These are phyloP conservation scores for Hemicordylus capensis DNA, from an alignment of 2,113 vertebrate species.

Conservation along the genomic window DNA sequence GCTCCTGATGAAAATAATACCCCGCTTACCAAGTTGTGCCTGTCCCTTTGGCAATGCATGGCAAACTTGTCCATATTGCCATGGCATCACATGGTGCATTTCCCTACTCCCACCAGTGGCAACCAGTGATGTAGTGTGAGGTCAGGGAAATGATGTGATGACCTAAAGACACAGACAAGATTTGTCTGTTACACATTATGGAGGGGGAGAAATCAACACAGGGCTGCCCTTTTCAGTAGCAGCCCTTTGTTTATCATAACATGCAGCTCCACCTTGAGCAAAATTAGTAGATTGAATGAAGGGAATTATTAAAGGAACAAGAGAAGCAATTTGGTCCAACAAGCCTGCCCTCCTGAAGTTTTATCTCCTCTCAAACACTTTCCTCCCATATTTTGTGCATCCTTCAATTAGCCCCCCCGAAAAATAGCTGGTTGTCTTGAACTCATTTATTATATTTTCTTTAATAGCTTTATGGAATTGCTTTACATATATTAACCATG, in stretches of 20 bases:
- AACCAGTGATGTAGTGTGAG: background rate
- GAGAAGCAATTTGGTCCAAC: constrained; percentile 43
- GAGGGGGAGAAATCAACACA: background rate
- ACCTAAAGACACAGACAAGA: background rate
- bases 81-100: background rate
- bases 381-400: background rate
- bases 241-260: background rate
- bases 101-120: background rate
- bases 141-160: too few species aligned
- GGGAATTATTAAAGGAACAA: background rate
- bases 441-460: constrained; percentile 48
- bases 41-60: background rate
- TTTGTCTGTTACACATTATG: background rate
- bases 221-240: background rate
- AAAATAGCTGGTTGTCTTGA: constrained; percentile 30
- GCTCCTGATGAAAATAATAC: background rate
- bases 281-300: constrained; percentile 42
- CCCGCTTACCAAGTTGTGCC: background rate
- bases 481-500: constrained; percentile 43
- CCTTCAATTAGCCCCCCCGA: constrained; percentile 35
- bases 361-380: constrained; percentile 40
- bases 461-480: constrained; percentile 44
- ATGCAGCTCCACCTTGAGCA: background rate
- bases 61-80: background rate
- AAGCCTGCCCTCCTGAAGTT: background rate